phyloP scores from a whole-genome alignment of 2,888 invertebrate genomes.

The Epirrhoe alternata region DNA sequence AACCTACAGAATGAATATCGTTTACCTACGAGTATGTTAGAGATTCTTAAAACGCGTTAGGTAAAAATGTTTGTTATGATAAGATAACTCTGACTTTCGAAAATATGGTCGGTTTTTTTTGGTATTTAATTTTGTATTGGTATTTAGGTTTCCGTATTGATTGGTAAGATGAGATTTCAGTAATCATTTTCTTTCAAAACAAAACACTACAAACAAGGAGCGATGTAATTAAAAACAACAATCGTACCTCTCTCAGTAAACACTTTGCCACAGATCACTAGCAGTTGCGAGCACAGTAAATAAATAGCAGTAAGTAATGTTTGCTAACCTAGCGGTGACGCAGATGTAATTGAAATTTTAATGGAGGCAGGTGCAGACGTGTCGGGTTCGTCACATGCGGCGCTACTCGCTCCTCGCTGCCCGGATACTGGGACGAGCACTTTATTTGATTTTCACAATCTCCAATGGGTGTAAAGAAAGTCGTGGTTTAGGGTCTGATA shows the following conservation, averaged over 20 bases:
- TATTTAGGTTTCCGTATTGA: too few species aligned
- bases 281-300: constrained; percentile 36
- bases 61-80: too few species aligned
- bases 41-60: too few species aligned
- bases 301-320: constrained; percentile 42
- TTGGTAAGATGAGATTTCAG: not conserved
- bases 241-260: constrained; percentile 19
- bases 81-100: too few species aligned
- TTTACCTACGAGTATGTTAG: too few species aligned
- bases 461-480: not conserved
- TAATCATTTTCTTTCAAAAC: constrained; percentile 11
- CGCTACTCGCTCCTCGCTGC: not conserved
- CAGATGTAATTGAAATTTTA: constrained; percentile 48
- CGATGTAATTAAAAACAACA: constrained; percentile 32
- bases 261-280: constrained; percentile 17
- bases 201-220: constrained; percentile 7
- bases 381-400: constrained; percentile 28
- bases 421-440: not conserved
- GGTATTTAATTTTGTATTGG: too few species aligned
- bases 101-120: too few species aligned
- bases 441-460: not conserved
- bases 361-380: constrained; percentile 47
- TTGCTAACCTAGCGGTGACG: constrained; percentile 41
- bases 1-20: too few species aligned
- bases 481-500: not conserved